Percentiles rank a stretch among this genome's conserved stretches.
phyloP scores from a whole-genome alignment of 2,113 vertebrate species.

The Alces alces region DNA sequence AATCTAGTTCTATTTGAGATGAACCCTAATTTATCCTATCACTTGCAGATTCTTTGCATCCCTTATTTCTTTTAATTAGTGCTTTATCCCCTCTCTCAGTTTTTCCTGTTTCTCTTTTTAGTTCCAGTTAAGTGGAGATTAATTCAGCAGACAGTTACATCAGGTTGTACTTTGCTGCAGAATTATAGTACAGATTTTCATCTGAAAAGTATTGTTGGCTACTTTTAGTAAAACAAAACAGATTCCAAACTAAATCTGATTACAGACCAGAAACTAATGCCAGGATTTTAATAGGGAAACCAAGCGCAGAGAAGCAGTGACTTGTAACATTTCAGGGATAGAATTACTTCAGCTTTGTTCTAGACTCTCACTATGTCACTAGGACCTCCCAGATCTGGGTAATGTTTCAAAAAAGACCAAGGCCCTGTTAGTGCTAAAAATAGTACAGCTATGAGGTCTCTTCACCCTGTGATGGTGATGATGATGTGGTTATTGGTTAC shows the following conservation, averaged over 20 bases:
- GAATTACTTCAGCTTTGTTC: neutral
- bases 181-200: constrained; percentile 5
- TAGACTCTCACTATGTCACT: neutral
- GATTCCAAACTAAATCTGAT: neutral
- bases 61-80: neutral
- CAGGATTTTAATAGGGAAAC: neutral
- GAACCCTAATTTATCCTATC: neutral
- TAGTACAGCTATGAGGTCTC: neutral
- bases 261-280: neutral
- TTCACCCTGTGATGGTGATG: neutral
- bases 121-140: neutral
- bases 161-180: neutral
- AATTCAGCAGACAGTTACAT: neutral
- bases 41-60: neutral
- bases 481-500: neutral
- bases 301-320: neutral
- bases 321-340: neutral
- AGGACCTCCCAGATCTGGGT: neutral
- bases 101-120: neutral
- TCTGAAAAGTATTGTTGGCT: constrained; percentile 5
- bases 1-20: neutral
- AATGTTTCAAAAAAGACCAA: neutral
- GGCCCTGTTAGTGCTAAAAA: neutral
- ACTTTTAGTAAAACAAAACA: constrained; percentile 7
- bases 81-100: neutral